Percentiles rank a stretch among this genome's conserved stretches.
These are phyloP conservation scores for Phalangium opilio DNA, from an alignment of 2,888 invertebrate genomes.

Conservation along the genomic window DNA sequence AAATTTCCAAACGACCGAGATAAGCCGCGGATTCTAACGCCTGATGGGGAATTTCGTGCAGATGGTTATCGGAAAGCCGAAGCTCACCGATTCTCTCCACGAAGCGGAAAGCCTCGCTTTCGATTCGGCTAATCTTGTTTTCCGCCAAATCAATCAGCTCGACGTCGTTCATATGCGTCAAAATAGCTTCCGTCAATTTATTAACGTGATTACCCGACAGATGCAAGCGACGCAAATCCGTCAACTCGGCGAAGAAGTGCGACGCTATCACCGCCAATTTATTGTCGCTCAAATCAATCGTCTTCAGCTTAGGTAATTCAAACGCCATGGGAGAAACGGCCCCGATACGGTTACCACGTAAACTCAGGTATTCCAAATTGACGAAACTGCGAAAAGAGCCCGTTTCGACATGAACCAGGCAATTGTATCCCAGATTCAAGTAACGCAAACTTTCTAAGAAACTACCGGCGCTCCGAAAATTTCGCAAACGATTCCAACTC, in stretches of 20 bases:
- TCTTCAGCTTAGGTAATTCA: slow-evolving; percentile 16
- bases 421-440: slow-evolving; percentile 20
- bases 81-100: slow-evolving; percentile 18
- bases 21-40: slow-evolving; percentile 18
- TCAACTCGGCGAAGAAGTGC: slow-evolving; percentile 18
- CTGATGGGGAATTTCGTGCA: slow-evolving; percentile 18
- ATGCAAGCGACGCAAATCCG: slow-evolving; percentile 15
- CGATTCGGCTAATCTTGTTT: slow-evolving; percentile 17
- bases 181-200: neutral
- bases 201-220: slow-evolving; percentile 17
- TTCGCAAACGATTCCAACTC: slow-evolving; percentile 2
- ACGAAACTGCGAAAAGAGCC: slow-evolving; percentile 19
- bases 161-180: neutral
- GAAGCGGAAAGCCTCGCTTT: slow-evolving; percentile 20
- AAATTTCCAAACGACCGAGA: slow-evolving; percentile 18
- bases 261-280: slow-evolving; percentile 13
- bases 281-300: slow-evolving; percentile 19
- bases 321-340: slow-evolving; percentile 19
- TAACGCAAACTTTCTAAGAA: slow-evolving; percentile 10
- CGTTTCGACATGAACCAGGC: slow-evolving; percentile 17
- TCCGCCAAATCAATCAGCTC: slow-evolving; percentile 1
- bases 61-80: slow-evolving; percentile 19
- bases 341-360: slow-evolving; percentile 20
- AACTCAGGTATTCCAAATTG: slow-evolving; percentile 16
- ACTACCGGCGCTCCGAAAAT: neutral